Evolutionary conservation across 2,113 vertebrate genomes (phyloP).

Genomic region (Apus apus): DNA sequence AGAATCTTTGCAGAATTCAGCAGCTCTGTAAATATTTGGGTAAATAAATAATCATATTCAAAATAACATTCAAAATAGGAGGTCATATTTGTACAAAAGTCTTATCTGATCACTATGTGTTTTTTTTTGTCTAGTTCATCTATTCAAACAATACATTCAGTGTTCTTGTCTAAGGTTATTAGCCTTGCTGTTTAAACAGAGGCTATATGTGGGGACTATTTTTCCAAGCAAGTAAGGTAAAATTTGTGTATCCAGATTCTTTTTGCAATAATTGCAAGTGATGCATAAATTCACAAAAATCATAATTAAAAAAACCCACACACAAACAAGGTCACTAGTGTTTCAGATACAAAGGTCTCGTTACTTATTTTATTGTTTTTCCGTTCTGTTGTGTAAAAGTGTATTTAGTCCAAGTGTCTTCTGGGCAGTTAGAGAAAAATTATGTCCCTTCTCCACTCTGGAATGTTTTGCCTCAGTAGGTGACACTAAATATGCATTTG

Average conservation of each 20-base stretch:
- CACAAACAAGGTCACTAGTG: neutral
- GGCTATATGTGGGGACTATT: neutral
- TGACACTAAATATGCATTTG: neutral
- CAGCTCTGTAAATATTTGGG: neutral
- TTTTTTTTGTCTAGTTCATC: neutral
- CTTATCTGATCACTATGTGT: neutral
- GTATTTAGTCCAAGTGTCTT: neutral
- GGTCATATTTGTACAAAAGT: neutral
- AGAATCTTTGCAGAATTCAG: neutral
- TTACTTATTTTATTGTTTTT: neutral
- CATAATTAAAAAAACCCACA: neutral
- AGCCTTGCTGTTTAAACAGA: neutral
- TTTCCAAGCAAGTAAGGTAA: neutral
- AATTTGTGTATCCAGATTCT: neutral
- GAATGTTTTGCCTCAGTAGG: neutral
- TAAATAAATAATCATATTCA: neutral
- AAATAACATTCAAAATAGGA: neutral
- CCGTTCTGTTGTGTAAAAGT: neutral
- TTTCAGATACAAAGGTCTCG: neutral
- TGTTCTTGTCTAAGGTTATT: neutral
- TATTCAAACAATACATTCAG: neutral
- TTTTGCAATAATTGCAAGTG: neutral
- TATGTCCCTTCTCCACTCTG: neutral
- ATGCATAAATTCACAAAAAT: neutral
- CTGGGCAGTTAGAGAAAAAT: neutral